Conservation (phyloP, 2,113 vertebrate genomes). For the Sinocyclocheilus anshuiensis region DNA sequence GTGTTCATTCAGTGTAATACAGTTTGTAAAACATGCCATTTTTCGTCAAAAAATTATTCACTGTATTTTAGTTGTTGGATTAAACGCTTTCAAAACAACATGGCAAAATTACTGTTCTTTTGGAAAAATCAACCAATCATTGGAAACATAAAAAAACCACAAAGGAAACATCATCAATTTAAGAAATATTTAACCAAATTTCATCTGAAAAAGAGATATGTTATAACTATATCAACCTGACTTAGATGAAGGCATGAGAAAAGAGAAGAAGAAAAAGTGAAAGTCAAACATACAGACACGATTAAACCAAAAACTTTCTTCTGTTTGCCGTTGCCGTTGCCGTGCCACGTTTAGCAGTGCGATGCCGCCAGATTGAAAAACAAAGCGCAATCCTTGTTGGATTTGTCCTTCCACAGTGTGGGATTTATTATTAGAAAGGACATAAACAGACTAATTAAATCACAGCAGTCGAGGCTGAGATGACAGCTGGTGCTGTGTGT, state of each 20-base stretch:
- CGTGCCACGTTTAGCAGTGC: conserved; percentile 83
- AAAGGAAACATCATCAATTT: not conserved
- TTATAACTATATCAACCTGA: not conserved
- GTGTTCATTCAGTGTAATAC: not conserved
- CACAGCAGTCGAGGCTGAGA: conserved; percentile 96
- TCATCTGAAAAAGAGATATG: not conserved
- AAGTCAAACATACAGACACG: conserved; percentile 6
- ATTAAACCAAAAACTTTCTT: conserved; percentile 1
- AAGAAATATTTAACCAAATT: too few species aligned
- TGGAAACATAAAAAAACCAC: not conserved
- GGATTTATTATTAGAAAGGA: conserved; percentile 99
- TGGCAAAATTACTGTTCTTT: not conserved
- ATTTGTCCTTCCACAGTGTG: conserved; percentile 98
- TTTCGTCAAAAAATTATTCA: not conserved
- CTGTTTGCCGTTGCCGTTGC: conserved; percentile 11
- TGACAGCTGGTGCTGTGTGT: conserved; percentile 99
- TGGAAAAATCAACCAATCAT: not conserved
- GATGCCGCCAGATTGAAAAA: conserved; percentile 78
- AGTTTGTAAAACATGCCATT: not conserved
- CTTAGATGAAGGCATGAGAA: not conserved
- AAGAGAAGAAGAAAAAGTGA: not conserved
- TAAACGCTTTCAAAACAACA: not conserved
- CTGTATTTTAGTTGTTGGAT: not conserved
- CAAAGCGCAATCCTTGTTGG: conserved; percentile 84
- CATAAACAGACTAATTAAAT: conserved; percentile 99